Percentiles rank a stretch among this genome's conserved stretches.
Evolutionary conservation across 2,888 invertebrate genomes (phyloP).

Genomic region (Archaeoteleia sp.): DNA sequence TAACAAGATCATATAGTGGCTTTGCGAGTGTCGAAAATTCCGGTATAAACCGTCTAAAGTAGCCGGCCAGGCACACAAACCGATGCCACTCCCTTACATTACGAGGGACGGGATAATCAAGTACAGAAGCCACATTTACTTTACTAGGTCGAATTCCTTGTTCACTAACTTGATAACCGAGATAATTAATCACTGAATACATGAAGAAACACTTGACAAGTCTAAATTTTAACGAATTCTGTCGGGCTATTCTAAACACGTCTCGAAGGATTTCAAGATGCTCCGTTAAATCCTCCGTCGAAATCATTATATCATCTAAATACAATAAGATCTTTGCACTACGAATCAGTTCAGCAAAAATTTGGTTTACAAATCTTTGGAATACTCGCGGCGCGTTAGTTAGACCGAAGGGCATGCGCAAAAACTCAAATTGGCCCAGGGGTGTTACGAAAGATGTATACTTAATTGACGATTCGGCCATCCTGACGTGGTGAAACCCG

Average conservation of each 20-base stretch:
- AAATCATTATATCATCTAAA: background rate
- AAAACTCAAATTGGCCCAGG: slow-evolving; percentile 1
- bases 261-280: background rate
- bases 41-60: background rate
- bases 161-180: background rate
- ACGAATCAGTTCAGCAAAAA: background rate
- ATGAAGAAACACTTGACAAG: background rate
- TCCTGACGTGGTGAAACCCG: slow-evolving; percentile 10
- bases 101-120: slow-evolving; percentile 6
- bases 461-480: slow-evolving; percentile 4
- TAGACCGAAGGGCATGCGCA: slow-evolving; percentile 2
- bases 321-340: slow-evolving; percentile 3
- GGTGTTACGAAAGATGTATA: slow-evolving; percentile 8
- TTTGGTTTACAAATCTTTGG: background rate
- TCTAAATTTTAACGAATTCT: background rate
- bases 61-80: slow-evolving; percentile 1
- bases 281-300: slow-evolving; percentile 2
- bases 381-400: slow-evolving; percentile 7
- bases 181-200: background rate
- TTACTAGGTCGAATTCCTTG: background rate
- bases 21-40: slow-evolving; percentile 2
- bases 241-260: slow-evolving; percentile 26
- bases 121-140: background rate
- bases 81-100: slow-evolving; percentile 25
- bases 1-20: slow-evolving; percentile 1